phyloP scores from a whole-genome alignment of 2,797 vertebrate genomes.

The Catharus ustulatus region DNA sequence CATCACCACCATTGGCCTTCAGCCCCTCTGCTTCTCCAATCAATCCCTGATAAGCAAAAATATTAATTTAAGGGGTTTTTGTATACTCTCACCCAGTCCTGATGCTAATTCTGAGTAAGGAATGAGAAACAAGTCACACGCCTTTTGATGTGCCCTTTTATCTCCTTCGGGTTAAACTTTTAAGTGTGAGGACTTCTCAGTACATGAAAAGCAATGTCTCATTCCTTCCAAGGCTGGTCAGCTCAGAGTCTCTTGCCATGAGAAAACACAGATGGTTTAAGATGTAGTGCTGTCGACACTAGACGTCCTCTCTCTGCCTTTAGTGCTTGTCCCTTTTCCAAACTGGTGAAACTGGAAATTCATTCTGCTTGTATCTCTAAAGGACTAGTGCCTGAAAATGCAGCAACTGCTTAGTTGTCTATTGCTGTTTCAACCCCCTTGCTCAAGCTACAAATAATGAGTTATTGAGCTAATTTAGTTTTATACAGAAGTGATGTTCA shows the following conservation, averaged over 20 bases:
- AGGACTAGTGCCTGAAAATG: background rate
- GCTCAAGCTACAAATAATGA: background rate
- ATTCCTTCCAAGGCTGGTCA: background rate
- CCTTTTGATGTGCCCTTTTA: background rate
- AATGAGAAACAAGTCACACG: background rate
- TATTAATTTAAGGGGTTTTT: background rate
- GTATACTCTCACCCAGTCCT: background rate
- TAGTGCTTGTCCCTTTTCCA: background rate
- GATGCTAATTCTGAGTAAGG: background rate
- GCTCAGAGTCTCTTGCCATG: background rate
- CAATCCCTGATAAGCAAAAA: background rate
- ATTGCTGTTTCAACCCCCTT: background rate
- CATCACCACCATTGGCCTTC: background rate
- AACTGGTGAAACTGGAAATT: background rate
- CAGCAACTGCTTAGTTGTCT: background rate
- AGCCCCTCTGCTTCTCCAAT: background rate
- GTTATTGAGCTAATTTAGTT: conserved; percentile 42
- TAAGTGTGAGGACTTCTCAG: background rate
- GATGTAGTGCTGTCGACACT: background rate
- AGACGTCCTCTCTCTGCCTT: background rate
- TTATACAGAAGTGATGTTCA: background rate
- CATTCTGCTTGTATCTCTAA: background rate
- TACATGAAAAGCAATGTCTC: background rate
- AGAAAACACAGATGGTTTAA: background rate
- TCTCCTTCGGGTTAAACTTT: background rate